These are phyloP conservation scores for Sebastes oblongus DNA, from an alignment of 2,797 vertebrate species.

Conservation along the genomic window DNA sequence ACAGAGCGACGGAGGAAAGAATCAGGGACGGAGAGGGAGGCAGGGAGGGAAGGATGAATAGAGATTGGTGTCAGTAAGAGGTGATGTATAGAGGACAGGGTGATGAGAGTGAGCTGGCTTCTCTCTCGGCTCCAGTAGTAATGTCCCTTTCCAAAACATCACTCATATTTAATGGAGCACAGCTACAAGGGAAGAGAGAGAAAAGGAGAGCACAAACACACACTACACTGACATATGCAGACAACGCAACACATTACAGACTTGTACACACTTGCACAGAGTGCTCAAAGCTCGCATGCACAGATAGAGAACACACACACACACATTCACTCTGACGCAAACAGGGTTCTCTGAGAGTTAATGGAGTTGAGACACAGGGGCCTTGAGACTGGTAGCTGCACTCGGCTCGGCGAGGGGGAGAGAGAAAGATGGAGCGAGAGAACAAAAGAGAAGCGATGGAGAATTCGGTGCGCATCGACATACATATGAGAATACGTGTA, in stretches of 20 bases:
- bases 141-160: constrained; percentile 77
- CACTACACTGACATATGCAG: constrained; percentile 32
- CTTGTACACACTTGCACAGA: constrained; percentile 28
- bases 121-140: constrained; percentile 71
- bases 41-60: constrained; percentile 54
- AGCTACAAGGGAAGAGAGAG: constrained; percentile 61
- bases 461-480: neutral
- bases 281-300: constrained; percentile 28
- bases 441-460: constrained; percentile 1
- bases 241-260: constrained; percentile 39
- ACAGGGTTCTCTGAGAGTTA: constrained; percentile 53
- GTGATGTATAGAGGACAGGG: constrained; percentile 73
- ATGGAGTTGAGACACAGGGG: constrained; percentile 59
- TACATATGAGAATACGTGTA: constrained; percentile 9
- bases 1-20: constrained; percentile 42
- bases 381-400: constrained; percentile 44
- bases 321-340: constrained; percentile 30
- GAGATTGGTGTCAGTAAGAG: constrained; percentile 74
- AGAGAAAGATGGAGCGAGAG: neutral
- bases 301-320: constrained; percentile 4
- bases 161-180: constrained; percentile 81
- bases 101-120: constrained; percentile 75
- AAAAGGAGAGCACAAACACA: constrained; percentile 46
- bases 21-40: constrained; percentile 48
- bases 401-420: neutral